Evolutionary conservation across 2,888 invertebrate species (phyloP).

Genomic region (Nephrocerus scutellatus): DNA sequence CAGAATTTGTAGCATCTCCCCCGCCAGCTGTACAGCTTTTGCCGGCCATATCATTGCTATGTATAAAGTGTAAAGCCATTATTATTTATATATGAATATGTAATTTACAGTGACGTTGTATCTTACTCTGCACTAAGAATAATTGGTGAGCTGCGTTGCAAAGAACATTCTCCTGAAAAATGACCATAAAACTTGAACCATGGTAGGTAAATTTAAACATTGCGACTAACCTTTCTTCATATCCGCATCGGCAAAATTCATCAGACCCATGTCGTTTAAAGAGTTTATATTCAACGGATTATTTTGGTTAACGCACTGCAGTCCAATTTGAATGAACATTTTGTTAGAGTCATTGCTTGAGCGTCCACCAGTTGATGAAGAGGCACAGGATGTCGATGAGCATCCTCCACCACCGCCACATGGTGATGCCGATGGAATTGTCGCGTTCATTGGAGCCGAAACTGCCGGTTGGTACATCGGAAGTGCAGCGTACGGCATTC

Average conservation of each 20-base stretch:
- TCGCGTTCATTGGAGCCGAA: conserved; percentile 14
- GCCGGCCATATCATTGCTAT: conserved; percentile 13
- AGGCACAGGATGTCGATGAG: conserved; percentile 9
- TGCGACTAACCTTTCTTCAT: conserved; percentile 23
- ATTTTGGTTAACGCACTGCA: conserved; percentile 32
- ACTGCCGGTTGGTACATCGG: conserved; percentile 28
- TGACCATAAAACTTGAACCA: not conserved
- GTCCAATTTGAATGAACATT: conserved; percentile 31
- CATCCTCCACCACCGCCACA: conserved; percentile 4
- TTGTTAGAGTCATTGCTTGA: conserved; percentile 28
- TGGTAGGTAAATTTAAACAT: not conserved
- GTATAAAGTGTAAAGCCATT: not conserved
- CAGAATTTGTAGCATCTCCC: conserved; percentile 26
- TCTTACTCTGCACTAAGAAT: conserved; percentile 24
- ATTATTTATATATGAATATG: too few relatives aligned
- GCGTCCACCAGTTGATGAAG: conserved; percentile 1
- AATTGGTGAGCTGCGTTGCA: conserved; percentile 24
- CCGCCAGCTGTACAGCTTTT: too few relatives aligned
- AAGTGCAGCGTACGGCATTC: conserved; percentile 26
- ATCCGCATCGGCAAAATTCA: conserved; percentile 19
- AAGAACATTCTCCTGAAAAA: conserved; percentile 22
- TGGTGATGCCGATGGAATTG: conserved; percentile 6
- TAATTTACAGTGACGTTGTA: too few relatives aligned
- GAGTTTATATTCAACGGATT: conserved; percentile 30
- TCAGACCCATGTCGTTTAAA: conserved; percentile 25